These are phyloP conservation scores for Balearica regulorum DNA, from an alignment of 2,797 vertebrate genomes.

Conservation along the genomic window DNA sequence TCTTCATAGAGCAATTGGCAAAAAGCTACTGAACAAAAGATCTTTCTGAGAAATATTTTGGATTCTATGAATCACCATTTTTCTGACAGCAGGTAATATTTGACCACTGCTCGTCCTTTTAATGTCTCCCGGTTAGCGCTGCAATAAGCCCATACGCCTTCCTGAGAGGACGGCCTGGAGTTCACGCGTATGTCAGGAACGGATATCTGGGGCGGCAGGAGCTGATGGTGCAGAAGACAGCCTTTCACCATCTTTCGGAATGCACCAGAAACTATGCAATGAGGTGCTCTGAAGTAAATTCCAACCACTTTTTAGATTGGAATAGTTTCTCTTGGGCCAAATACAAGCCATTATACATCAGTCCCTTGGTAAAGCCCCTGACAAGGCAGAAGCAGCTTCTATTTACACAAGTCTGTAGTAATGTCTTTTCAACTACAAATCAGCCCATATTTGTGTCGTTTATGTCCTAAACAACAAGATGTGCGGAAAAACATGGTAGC, in stretches of 20 bases:
- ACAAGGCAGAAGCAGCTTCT: background rate
- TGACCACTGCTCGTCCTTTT: background rate
- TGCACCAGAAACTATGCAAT: background rate
- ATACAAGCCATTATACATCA: background rate
- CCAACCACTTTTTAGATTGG: background rate
- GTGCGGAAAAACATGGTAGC: background rate
- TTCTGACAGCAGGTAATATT: background rate
- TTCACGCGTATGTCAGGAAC: background rate
- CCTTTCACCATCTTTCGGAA: background rate
- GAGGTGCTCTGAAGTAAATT: background rate
- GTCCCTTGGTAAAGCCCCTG: background rate
- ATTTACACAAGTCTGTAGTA: background rate
- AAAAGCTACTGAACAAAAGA: background rate
- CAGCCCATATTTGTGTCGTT: rapidly evolving
- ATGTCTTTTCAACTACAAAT: background rate
- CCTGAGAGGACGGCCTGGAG: background rate
- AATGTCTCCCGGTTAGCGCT: background rate
- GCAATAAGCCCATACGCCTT: background rate
- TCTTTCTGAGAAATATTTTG: background rate
- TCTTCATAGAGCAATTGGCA: background rate
- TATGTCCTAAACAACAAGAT: background rate
- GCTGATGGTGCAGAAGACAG: background rate
- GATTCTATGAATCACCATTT: background rate
- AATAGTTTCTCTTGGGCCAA: background rate
- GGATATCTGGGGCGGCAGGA: background rate